phyloP scores from a whole-genome alignment of 2,888 invertebrate species.

The Microplitis manilae region DNA sequence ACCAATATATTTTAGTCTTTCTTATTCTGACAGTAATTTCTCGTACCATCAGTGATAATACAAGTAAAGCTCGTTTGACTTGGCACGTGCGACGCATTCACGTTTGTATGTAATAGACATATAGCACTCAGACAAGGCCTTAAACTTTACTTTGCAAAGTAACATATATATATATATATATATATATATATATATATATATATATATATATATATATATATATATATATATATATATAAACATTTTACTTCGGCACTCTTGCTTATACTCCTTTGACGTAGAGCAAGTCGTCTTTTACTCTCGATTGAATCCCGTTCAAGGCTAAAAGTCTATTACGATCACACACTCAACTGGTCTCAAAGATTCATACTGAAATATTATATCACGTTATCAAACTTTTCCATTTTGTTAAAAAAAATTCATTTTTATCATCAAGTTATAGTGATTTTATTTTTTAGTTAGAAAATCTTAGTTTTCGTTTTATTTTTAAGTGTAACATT shows the following conservation, averaged over 20 bases:
- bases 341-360: constrained; percentile 33
- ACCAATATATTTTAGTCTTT: too few species aligned
- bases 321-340: constrained; percentile 25
- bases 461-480: too few species aligned
- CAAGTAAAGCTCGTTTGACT: constrained; percentile 16
- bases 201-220: not conserved
- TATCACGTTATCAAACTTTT: constrained; percentile 12
- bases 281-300: constrained; percentile 30
- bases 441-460: too few species aligned
- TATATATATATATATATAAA: not conserved
- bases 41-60: not conserved
- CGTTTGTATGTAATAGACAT: not conserved
- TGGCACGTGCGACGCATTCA: constrained; percentile 33
- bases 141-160: not conserved
- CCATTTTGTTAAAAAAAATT: too few species aligned
- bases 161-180: not conserved
- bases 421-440: too few species aligned
- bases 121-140: not conserved
- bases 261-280: not conserved
- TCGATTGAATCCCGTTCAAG: constrained; percentile 35
- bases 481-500: too few species aligned
- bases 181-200: not conserved
- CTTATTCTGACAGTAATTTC: constrained; percentile 6
- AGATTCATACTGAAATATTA: constrained; percentile 12
- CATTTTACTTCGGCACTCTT: not conserved